Evolutionary conservation across 2,797 vertebrate genomes (phyloP).

Genomic region (Limosa lapponica): DNA sequence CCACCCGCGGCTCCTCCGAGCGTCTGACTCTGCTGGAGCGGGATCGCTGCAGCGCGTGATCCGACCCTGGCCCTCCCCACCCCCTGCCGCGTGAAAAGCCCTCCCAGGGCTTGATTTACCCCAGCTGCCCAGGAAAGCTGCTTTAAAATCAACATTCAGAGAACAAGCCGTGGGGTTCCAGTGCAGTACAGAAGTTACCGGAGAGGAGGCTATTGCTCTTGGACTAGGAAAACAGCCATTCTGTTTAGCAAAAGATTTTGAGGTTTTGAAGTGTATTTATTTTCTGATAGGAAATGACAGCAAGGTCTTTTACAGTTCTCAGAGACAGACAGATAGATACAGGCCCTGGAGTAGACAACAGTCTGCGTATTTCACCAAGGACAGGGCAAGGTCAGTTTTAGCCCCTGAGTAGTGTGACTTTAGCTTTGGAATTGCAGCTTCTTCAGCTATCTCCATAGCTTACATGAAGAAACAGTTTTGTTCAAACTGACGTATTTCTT

Average conservation of each 20-base stretch:
- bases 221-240: conserved; percentile 23
- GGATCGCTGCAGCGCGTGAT: not conserved
- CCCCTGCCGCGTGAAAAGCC: not conserved
- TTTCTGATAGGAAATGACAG: not conserved
- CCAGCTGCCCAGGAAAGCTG: conserved; percentile 43
- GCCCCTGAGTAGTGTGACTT: not conserved
- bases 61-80: conserved; percentile 18
- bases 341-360: not conserved
- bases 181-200: not conserved
- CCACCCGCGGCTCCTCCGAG: not conserved
- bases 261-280: conserved; percentile 54
- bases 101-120: conserved; percentile 40
- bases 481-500: not conserved
- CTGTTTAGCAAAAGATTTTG: conserved; percentile 27
- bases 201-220: conserved; percentile 54
- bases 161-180: conserved; percentile 47
- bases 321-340: not conserved
- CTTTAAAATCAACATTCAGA: conserved; percentile 49
- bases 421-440: conserved; percentile 8
- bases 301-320: conserved; percentile 2
- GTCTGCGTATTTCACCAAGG: not conserved
- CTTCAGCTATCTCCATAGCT: not conserved
- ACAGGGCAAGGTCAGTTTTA: not conserved
- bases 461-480: not conserved
- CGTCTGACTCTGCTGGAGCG: conserved; percentile 18